Percentiles rank a stretch among this genome's conserved stretches.
These are phyloP conservation scores for Cinclus mexicanus DNA, from an alignment of 2,113 vertebrate species.

Conservation along the genomic window DNA sequence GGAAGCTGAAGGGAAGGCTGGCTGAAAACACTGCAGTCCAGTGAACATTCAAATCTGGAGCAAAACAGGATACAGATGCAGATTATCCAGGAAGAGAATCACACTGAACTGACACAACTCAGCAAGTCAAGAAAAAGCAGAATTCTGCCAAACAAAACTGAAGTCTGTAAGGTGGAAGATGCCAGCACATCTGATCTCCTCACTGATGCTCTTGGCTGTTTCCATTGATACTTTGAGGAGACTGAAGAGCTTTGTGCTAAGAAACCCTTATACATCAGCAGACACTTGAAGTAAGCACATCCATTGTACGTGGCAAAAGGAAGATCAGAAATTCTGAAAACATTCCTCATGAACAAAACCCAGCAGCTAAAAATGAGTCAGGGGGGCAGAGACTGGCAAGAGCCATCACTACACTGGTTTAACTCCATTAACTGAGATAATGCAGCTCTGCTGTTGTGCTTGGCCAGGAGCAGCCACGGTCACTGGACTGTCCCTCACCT, in stretches of 20 bases:
- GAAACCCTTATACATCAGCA: background rate
- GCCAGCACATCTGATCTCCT: background rate
- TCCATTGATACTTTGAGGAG: background rate
- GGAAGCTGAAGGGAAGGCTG: background rate
- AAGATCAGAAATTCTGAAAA: background rate
- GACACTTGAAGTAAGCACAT: background rate
- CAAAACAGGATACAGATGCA: background rate
- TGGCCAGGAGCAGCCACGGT: background rate
- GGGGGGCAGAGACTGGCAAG: background rate
- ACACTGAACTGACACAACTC: background rate
- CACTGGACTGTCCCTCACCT: background rate
- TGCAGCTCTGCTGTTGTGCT: background rate
- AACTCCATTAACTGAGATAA: background rate
- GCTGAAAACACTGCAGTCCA: background rate
- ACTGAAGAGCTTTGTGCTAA: background rate
- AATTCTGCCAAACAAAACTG: background rate
- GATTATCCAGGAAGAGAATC: background rate
- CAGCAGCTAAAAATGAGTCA: background rate
- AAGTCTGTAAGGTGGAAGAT: background rate
- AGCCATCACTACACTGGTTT: background rate
- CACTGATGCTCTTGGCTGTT: background rate
- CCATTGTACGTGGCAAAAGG: background rate
- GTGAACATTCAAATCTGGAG: background rate
- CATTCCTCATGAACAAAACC: background rate
- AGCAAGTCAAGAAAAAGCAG: background rate